Base-by-base conservation (phyloP, 2,113 vertebrate species). In the Coracopsis vasa region DNA sequence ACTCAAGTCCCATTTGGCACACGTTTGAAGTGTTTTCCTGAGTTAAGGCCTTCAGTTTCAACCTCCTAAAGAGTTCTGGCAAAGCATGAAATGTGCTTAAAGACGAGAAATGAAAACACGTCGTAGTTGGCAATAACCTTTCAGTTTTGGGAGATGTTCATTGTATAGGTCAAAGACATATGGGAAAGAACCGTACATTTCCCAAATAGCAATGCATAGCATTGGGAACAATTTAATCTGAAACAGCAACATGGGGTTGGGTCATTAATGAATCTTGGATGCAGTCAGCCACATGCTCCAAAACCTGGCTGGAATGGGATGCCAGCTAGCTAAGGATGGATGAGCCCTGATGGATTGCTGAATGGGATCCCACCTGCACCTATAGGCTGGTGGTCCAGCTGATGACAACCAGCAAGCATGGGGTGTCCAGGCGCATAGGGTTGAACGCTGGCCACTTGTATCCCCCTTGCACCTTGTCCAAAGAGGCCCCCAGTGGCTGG, bases 51-150 rank as follows among this genome's bases (percentile, higher is more conserved):
- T 96, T 53, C 75, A 42, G 65, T 90, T 93, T 96, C 53, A 94
- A 58, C 70, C 81, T 94, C 90, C 93, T 81, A 56, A 91, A 95
- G 87, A 31, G 39, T 64, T 90, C 54, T 97, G 96, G 94, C 89
- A 95, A 80, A 42, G 66, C 90, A 47, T 77, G 88, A 94, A 85
- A 85, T 90, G 89, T 48, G 66, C 94, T 95, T 80, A 69, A 92
- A 93, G 89, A 48, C 6, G 14, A 96, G 81, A 87, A 96, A 96
- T 60, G 87, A 86, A 87, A 92, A 85, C 91, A 73, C 3, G 1
- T 54, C 47, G 25, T 90, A 7, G 54, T 47, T 97, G 96, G 95
- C 95, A 94, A 35, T 19, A 95, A 86, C 66, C 58, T 73, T 69
- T 83, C 1, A 3, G 82, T 92, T 94, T 78, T 80, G 88, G 80